A percentile compares a stretch with the other conserved stretches of the same genome.
phyloP scores from a whole-genome alignment of 2,797 vertebrate genomes.

The Mormyrus proboscirostris region DNA sequence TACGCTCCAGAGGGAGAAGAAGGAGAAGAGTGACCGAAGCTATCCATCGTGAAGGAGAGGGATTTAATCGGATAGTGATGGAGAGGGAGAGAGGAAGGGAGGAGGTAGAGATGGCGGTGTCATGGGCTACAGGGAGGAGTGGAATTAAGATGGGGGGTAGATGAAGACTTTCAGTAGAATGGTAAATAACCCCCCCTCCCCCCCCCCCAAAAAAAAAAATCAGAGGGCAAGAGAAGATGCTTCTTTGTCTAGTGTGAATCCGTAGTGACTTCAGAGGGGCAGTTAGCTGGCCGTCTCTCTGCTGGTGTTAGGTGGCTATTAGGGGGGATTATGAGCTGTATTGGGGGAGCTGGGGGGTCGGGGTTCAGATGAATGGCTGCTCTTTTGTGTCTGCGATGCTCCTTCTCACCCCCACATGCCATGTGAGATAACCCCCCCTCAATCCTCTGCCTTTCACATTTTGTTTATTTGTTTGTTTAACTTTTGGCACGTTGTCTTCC shows the following conservation, averaged over 20 bases:
- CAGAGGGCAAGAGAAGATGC: slow-evolving; percentile 38
- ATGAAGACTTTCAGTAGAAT: slow-evolving; percentile 55
- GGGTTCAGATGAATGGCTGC: slow-evolving; percentile 73
- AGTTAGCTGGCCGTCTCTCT: slow-evolving; percentile 55
- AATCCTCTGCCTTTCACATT: background rate
- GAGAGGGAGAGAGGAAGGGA: background rate
- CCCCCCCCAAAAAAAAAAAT: slow-evolving; percentile 51
- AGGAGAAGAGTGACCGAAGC: slow-evolving; percentile 49
- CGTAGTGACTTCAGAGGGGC: slow-evolving; percentile 57
- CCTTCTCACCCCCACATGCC: slow-evolving; percentile 72
- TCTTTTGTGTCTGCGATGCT: slow-evolving; percentile 66
- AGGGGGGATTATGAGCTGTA: slow-evolving; percentile 69
- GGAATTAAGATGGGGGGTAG: slow-evolving; percentile 56
- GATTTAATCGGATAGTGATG: slow-evolving; percentile 50
- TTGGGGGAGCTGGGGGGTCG: slow-evolving; percentile 47
- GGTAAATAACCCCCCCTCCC: slow-evolving; percentile 48
- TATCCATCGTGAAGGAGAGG: slow-evolving; percentile 59
- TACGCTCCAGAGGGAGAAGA: slow-evolving; percentile 33
- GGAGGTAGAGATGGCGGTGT: slow-evolving; percentile 34
- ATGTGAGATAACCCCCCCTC: slow-evolving; percentile 64
- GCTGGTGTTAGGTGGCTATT: slow-evolving; percentile 62
- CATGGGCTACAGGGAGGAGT: slow-evolving; percentile 46
- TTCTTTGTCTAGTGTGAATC: slow-evolving; percentile 67
- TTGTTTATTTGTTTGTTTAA: slow-evolving; percentile 1
- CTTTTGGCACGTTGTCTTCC: slow-evolving; percentile 30